Evolutionary conservation across 2,888 invertebrate species (phyloP).

Genomic region (Boloria selene): DNA sequence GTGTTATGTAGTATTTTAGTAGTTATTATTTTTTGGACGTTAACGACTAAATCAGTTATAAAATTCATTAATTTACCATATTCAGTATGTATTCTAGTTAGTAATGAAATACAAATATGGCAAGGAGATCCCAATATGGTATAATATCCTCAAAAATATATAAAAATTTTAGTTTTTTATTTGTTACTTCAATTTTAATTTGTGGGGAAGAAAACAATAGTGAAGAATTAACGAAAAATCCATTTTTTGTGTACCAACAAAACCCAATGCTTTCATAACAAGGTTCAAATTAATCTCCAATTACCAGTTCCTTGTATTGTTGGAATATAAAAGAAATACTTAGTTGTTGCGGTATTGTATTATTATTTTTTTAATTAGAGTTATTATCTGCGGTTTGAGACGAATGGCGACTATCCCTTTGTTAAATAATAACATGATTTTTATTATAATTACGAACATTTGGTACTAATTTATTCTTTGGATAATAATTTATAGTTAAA

Average conservation of each 20-base stretch:
- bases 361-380: slow-evolving; percentile 54
- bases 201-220: not conserved
- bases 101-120: no score
- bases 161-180: no score
- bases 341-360: slow-evolving; percentile 63
- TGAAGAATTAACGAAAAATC: not conserved
- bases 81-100: no score
- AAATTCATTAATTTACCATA: no score
- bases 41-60: no score
- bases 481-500: not conserved
- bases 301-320: slow-evolving; percentile 42
- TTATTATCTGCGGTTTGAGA: slow-evolving; percentile 53
- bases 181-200: no score
- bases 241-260: slow-evolving; percentile 7
- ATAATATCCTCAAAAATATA: no score
- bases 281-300: slow-evolving; percentile 50
- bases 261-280: slow-evolving; percentile 44
- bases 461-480: slow-evolving; percentile 28
- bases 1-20: not conserved
- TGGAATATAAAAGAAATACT: slow-evolving; percentile 46
- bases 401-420: slow-evolving; percentile 49
- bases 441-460: slow-evolving; percentile 40
- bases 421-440: slow-evolving; percentile 55
- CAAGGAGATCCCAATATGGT: no score
- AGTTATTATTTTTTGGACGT: no score